Evolutionary conservation across 2,797 vertebrate species (phyloP), one percentile per base, ranked within the genome.

Genomic region (Sternarchorhynchus goeldii): DNA sequence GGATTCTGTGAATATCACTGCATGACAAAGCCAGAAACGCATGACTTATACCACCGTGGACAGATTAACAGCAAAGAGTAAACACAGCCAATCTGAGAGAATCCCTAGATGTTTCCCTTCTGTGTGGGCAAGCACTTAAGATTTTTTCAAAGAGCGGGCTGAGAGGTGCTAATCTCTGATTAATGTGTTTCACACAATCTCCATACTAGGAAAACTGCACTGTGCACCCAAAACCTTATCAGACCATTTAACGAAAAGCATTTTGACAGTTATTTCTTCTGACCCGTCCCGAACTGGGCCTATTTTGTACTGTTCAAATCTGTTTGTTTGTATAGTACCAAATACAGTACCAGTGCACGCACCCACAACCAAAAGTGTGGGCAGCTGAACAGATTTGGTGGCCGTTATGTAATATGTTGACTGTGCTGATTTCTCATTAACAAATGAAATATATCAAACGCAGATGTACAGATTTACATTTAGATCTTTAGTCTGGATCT

Each of bases 51-150:
- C 57, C 55, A 21, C 21, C 6, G 5, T 17, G 36, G 31, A 73
- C 63, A 81, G 36, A 77, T 73, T 31, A 67, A 62, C 16, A 68
- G 58, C 3, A 55, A 66, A 77, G 34, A 75, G 50, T 39, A 50
- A 58, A 32, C 53, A 32, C 31, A 2, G 77, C 69, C 17, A 5
- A 16, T 16, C 65, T 65, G 31, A 53, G 56, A 71, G 69, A 45
- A 29, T 65, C 59, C 57, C 34, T 18, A 73, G 69, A 53, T 39
- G 21, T 65, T 65, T 65, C 69, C 45, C 55, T 53, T 29, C 60
- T 50, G 77, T 59, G 68, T 78, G 76, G 76, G 76, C 69, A 78
- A 72, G 59, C 50, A 72, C 53, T 69, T 60, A 57, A 65, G 50
- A 78, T 32, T 7, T 25, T 2, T 41, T 34, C 45, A 72, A 67